Base-by-base conservation (phyloP, 2,888 invertebrate genomes). In the Trichogramma evanescens region DNA sequence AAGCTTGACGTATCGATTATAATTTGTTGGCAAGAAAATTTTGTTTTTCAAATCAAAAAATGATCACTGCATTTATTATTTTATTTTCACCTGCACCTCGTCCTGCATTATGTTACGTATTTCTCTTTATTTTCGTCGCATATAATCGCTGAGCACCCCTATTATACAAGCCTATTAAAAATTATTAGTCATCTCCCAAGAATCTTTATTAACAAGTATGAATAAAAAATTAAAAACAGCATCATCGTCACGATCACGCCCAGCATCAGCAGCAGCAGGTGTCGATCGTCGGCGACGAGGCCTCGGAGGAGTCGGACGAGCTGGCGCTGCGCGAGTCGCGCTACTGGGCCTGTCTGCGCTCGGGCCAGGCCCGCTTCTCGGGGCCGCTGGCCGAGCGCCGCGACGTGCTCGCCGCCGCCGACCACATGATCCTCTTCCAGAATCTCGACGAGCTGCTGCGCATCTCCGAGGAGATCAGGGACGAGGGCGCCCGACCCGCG, bases 381-480 rank as follows among this genome's bases (percentile, higher is more conserved):
- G 84, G 86, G 1, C 89, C 91, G 0, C 76, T 92, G 65, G 82
- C 84, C 5, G 91, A 91, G 70, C 82, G 89, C 61, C 86, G 86
- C 54, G 92, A 92, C 72, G 82, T 92, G 8, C 86, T 92, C 56
- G 84, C 87, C 3, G 84, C 87, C 1, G 83, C 84, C 56, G 92
- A 93, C 73, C 91, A 92, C 76, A 84, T 87, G 74, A 82, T 88
- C 44, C 80, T 93, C 59, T 93, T 92, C 76, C 92, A 93, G 80
- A 93, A 93, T 77, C 84, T 89, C 68, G 91, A 92, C 76, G 92
- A 92, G 84, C 82, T 89, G 64, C 81, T 88, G 66, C 82, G 89
- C 71, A 81, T 91, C 71, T 89, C 91, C 1, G 91, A 91, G 78
- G 92, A 92, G 68, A 87, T 92, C 62, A 75, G 91, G 56, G 91